Evolutionary conservation across 2,797 vertebrate genomes (phyloP).

Genomic region (Myotis vivesi): DNA sequence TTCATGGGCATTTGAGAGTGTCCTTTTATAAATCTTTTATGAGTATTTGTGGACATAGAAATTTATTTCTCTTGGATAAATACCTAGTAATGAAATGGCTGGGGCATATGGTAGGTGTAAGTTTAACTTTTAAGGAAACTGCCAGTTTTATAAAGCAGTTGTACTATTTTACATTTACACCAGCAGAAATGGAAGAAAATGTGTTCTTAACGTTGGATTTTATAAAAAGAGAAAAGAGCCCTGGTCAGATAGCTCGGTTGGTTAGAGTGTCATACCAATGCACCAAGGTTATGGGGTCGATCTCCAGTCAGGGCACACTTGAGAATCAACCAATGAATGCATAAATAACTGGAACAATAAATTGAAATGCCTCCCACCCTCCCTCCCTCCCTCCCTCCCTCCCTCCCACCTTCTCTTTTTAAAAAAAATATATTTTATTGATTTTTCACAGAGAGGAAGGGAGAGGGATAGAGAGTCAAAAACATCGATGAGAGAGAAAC

Average conservation of each 20-base stretch:
- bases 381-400: neutral
- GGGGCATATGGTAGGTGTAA: neutral
- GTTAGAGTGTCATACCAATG: neutral
- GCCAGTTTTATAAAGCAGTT: slow-evolving; percentile 28
- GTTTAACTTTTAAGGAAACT: slow-evolving; percentile 23
- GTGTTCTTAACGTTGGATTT: slow-evolving; percentile 4
- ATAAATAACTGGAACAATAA: neutral
- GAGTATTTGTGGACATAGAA: neutral
- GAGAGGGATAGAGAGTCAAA: no score
- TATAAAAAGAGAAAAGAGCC: neutral
- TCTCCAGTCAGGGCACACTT: neutral
- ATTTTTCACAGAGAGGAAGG: no score
- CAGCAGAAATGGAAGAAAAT: slow-evolving; percentile 25
- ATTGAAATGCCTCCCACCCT: neutral
- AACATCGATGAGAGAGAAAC: no score
- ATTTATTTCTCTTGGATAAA: slow-evolving; percentile 39
- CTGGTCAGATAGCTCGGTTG: neutral
- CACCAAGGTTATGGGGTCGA: neutral
- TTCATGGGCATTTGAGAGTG: slow-evolving; percentile 10
- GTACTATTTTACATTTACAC: neutral
- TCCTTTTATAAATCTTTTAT: neutral
- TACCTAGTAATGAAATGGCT: neutral
- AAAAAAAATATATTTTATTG: no score
- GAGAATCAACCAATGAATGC: neutral
- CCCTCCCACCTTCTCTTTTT: neutral